Conservation (phyloP, 1,140 invertebrate species). For the Plectrocnemia conspersa region DNA sequence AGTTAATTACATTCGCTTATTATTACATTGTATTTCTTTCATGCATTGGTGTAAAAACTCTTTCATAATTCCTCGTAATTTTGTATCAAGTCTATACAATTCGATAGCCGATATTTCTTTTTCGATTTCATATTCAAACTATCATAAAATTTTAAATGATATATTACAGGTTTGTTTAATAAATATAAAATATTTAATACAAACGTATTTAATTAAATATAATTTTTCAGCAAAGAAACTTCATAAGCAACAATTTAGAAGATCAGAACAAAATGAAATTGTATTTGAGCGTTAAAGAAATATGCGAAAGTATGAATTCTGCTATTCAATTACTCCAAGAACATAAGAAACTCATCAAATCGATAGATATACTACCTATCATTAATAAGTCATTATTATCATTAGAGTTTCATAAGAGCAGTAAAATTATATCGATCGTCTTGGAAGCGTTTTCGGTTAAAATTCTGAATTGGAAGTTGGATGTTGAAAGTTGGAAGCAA, state of each 20-base stretch:
- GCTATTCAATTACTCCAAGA: slow-evolving; percentile 48
- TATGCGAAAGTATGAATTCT: slow-evolving; percentile 49
- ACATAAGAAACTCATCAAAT: slow-evolving; percentile 36
- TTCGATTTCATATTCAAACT: slow-evolving; percentile 38
- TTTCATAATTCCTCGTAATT: slow-evolving; percentile 32
- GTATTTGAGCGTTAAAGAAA: slow-evolving; percentile 45
- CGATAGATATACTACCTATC: slow-evolving; percentile 40
- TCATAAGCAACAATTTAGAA: slow-evolving; percentile 21
- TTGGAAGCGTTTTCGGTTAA: slow-evolving; percentile 44
- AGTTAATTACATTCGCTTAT: slow-evolving; percentile 38
- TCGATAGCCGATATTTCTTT: slow-evolving; percentile 39
- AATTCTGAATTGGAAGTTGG: slow-evolving; percentile 39
- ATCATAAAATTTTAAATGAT: slow-evolving; percentile 38
- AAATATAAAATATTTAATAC: slow-evolving; percentile 10
- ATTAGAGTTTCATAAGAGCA: slow-evolving; percentile 50
- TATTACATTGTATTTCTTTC: slow-evolving; percentile 35
- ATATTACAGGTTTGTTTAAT: slow-evolving; percentile 38
- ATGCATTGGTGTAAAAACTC: slow-evolving; percentile 37
- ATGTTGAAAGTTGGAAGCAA: slow-evolving; percentile 40
- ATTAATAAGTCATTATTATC: slow-evolving; percentile 46
- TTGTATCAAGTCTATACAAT: slow-evolving; percentile 41
- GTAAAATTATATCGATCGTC: slow-evolving; percentile 43
- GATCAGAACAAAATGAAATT: slow-evolving; percentile 37
- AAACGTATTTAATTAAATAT: slow-evolving; percentile 12
- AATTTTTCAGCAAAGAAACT: slow-evolving; percentile 35